Evolutionary conservation across 2,113 vertebrate genomes (phyloP), one percentile per base, ranked within the genome.

Genomic region (Crotalus horridus): DNA sequence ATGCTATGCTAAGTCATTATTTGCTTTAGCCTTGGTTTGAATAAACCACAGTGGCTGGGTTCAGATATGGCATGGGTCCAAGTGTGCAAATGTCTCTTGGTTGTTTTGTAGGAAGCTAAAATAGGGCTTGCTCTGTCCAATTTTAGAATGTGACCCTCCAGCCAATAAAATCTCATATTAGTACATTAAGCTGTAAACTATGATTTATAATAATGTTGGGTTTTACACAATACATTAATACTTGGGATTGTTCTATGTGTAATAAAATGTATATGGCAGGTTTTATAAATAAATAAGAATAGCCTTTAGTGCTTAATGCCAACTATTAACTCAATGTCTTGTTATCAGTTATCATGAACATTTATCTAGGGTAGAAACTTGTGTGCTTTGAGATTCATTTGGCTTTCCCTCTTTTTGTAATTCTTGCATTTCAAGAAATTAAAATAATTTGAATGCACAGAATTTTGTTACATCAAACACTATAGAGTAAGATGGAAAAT

Each of bases 361-460:
- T 51, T n/a, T 12, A 51, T 48, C 59, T 81, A 53, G 48, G 48
- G 8, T 51, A n/a, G 0, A 33, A 87, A 12, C 53, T 87, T 92
- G 53, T 56, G 26, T 92, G 61, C 15, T 54, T 92, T 17, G 9
- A 89, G 17, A 26, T 48, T 92, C 7, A 64, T 39, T 51, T 64
- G 33, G 29, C 20, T 48, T 33, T 7, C 2, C n/a, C 48, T 46
- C 58, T 92, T 92, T 92, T 55, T 92, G 3, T 88, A 29, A 87
- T 24, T n/a, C 74, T 87, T 85, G 0, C 54, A 58, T 92, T 89
- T 11, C 24, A 53, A 7, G 6, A 26, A 48, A 85, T 23, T 1
- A 0, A 26, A 21, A 81, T 86, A n/a, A 56, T 4, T 15, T 0
- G n/a, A 8, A 0, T 0, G 0, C 11, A n/a, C 0, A 54, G 0